Conservation (phyloP, 2,888 invertebrate genomes). For the Nephrotoma appendiculata region DNA sequence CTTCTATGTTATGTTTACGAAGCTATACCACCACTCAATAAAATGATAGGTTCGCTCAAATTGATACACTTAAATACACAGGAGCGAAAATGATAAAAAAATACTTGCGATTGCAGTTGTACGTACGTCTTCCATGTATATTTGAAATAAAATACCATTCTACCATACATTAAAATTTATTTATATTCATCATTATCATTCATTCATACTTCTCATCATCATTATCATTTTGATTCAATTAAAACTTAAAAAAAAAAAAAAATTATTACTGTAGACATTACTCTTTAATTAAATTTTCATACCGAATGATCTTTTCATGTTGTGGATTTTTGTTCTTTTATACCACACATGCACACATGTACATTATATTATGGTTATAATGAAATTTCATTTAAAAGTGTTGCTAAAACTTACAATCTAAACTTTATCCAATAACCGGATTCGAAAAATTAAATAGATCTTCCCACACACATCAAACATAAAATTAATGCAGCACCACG, state of each 20-base stretch:
- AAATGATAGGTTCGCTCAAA: no score
- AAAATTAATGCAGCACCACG: not conserved
- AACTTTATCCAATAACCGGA: not conserved
- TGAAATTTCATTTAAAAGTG: not conserved
- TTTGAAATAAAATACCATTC: not conserved
- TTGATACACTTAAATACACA: not conserved
- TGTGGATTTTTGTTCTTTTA: not conserved
- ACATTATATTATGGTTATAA: not conserved
- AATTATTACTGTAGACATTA: not conserved
- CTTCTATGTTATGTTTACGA: no score
- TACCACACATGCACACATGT: not conserved
- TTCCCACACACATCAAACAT: not conserved
- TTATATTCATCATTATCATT: not conserved
- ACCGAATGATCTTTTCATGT: not conserved
- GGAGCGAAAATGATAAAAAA: not conserved
- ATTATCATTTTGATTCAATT: not conserved
- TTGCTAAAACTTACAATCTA: not conserved
- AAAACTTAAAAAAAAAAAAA: not conserved
- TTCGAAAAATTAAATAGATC: not conserved
- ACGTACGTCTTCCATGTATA: not conserved
- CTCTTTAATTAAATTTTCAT: not conserved
- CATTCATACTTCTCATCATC: not conserved
- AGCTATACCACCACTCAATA: no score
- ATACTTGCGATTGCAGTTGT: not conserved
- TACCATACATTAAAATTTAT: not conserved